Conservation (phyloP, 2,888 invertebrate species). For the Eupithecia dodoneata region DNA sequence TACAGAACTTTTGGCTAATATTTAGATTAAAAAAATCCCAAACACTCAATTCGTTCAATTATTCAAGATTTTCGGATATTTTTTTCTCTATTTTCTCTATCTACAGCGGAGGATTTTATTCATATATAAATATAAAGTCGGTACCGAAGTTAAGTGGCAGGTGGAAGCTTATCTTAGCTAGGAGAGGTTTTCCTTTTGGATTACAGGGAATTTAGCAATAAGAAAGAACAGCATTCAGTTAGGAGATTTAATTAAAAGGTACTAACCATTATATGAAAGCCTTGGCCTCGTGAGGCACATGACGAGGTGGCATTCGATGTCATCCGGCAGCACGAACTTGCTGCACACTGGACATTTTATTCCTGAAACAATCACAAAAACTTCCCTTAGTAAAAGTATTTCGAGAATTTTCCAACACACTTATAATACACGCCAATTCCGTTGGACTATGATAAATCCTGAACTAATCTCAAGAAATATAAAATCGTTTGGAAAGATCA, state of each 20-base stretch:
- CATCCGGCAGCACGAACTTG: slow-evolving; percentile 98
- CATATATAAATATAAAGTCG: no score
- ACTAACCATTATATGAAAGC: slow-evolving; percentile 97
- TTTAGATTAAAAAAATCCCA: not conserved
- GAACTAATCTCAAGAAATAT: not conserved
- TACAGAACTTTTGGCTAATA: not conserved
- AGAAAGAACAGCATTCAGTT: not conserved
- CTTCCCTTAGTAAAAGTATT: not conserved
- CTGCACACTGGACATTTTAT: slow-evolving; percentile 99
- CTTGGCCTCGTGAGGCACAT: slow-evolving; percentile 99
- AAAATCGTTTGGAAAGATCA: not conserved
- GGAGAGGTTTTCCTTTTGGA: not conserved
- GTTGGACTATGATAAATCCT: not conserved
- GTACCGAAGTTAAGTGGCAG: not conserved
- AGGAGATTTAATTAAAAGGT: slow-evolving; percentile 45
- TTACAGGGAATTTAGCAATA: not conserved
- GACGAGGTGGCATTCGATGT: slow-evolving; percentile 99
- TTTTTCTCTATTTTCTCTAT: no score
- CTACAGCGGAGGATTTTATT: no score
- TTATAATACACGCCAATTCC: no score
- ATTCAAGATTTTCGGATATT: not conserved
- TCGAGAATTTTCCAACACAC: not conserved
- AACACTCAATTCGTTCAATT: not conserved
- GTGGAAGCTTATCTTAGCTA: not conserved
- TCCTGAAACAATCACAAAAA: slow-evolving; percentile 87